Conservation (phyloP, 2,888 invertebrate genomes). For the Diarsia mendica region DNA sequence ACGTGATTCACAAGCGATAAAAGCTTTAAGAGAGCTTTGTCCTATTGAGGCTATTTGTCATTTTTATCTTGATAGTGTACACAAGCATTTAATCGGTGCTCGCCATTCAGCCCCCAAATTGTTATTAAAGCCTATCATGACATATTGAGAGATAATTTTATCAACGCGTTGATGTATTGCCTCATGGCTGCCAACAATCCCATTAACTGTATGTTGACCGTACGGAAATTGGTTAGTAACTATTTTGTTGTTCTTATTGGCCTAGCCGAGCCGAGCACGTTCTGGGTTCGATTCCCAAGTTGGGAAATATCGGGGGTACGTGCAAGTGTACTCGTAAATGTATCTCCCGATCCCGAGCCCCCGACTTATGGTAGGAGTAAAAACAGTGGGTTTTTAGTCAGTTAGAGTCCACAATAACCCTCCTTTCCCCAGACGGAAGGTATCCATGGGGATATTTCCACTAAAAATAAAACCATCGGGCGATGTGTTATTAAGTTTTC, state of each 20-base stretch:
- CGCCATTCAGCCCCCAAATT: slow-evolving; percentile 78
- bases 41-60: slow-evolving; percentile 71
- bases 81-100: slow-evolving; percentile 78
- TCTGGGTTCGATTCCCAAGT: background rate
- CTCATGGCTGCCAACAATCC: slow-evolving; percentile 52
- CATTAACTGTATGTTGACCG: slow-evolving; percentile 62
- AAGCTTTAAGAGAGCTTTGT: slow-evolving; percentile 44
- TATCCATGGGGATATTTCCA: no score
- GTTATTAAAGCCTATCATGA: slow-evolving; percentile 81
- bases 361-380: no score
- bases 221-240: slow-evolving; percentile 32
- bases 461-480: no score
- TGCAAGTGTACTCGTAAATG: no score
- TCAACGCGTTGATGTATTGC: slow-evolving; percentile 71
- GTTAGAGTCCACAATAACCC: no score
- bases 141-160: slow-evolving; percentile 71
- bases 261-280: no score
- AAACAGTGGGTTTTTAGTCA: no score
- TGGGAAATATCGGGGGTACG: background rate
- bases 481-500: no score
- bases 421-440: no score
- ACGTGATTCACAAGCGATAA: slow-evolving; percentile 63
- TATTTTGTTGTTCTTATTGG: slow-evolving; percentile 8
- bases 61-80: slow-evolving; percentile 82
- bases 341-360: no score